These are phyloP conservation scores for Ctenopoma kingsleyae DNA, from an alignment of 2,797 vertebrate genomes.

Conservation along the genomic window DNA sequence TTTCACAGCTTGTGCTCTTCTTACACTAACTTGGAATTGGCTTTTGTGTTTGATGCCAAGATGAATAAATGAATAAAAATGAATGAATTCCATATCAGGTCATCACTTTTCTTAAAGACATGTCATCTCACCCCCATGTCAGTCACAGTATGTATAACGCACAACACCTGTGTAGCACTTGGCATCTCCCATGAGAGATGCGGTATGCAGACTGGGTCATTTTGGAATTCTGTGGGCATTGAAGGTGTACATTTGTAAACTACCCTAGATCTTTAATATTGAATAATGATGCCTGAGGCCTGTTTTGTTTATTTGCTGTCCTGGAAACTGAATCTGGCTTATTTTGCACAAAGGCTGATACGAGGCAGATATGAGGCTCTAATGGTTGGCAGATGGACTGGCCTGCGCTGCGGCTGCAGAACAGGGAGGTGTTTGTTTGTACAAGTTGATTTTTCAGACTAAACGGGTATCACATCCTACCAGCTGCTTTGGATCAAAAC, in stretches of 20 bases:
- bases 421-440: slow-evolving; percentile 93
- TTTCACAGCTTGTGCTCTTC: slow-evolving; percentile 44
- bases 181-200: slow-evolving; percentile 35
- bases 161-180: slow-evolving; percentile 38
- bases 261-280: slow-evolving; percentile 68
- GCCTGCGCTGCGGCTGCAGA: slow-evolving; percentile 57
- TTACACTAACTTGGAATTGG: slow-evolving; percentile 44
- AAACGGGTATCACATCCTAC: slow-evolving; percentile 87
- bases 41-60: slow-evolving; percentile 48
- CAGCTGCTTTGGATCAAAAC: slow-evolving; percentile 95
- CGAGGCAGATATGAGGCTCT: slow-evolving; percentile 83
- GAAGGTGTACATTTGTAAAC: slow-evolving; percentile 73
- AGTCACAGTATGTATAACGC: slow-evolving; percentile 14
- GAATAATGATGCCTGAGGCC: slow-evolving; percentile 82
- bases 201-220: slow-evolving; percentile 27
- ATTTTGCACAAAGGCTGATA: slow-evolving; percentile 67
- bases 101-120: slow-evolving; percentile 39
- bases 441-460: slow-evolving; percentile 92
- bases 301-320: slow-evolving; percentile 90
- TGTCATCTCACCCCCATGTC: slow-evolving; percentile 34
- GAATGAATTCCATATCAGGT: slow-evolving; percentile 44
- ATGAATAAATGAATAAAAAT: slow-evolving; percentile 68
- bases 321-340: slow-evolving; percentile 87
- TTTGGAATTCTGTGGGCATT: slow-evolving; percentile 16
- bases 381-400: slow-evolving; percentile 93